Evolutionary conservation across 2,797 vertebrate genomes (phyloP), one percentile per base, ranked within the genome.

Genomic region (Leontocebus nigricollis): DNA sequence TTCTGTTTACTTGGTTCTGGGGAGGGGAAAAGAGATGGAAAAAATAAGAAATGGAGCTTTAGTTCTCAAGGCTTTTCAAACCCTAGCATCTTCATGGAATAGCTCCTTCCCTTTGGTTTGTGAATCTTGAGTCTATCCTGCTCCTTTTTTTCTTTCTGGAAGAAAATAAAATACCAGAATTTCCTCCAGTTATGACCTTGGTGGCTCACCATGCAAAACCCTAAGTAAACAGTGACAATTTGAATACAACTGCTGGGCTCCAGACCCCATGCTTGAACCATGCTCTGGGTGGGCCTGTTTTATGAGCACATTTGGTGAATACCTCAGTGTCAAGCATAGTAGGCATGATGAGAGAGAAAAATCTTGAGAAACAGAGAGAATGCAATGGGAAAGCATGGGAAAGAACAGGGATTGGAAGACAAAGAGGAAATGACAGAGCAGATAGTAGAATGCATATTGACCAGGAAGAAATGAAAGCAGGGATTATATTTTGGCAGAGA

Each of bases 181-280:
- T 85, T 7, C 24, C 55, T 87, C 83, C 41, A 55, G 33, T 70
- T 33, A 73, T 92, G 22, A 85, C 11, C 12, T 50, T 93, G 9
- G 19, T 88, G 33, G 39, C 8, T 81, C 55, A 88, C 41, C 30
- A 67, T 70, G 52, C 15, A 97, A 92, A 97, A n/a, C 4, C 30
- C 8, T 44, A 92, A 94, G 44, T 92, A 59, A 92, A 96, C 86
- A 26, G 4, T 81, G 41, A 70, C 8, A 46, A 77, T 96, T 92
- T 82, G 50, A 96, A 91, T n/a, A 30, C 17, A 94, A 52, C 12
- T 64, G 30, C n/a, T 26, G 13, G 44, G 20, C 27, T n/a, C 48
- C 39, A 44, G 19, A 81, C 0, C 27, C 24, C 27, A 19, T 44
- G 22, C 13, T 55, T 75, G 48, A 36, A 41, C 19, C 89, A 26